phyloP scores from a whole-genome alignment of 2,797 vertebrate species.

The Crocidura indochinensis region DNA sequence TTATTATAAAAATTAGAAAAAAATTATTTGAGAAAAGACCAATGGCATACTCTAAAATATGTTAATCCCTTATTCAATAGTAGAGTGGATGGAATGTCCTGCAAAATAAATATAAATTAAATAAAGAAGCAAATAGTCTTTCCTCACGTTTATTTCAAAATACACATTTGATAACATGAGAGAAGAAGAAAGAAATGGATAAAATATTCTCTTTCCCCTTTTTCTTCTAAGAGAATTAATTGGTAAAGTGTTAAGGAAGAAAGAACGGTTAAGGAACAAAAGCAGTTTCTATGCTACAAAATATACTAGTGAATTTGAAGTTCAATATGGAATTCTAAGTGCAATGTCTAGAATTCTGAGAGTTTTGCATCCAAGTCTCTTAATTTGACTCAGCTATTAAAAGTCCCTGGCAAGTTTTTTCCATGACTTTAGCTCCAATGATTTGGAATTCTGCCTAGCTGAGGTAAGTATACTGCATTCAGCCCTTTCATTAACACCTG shows the following conservation, averaged over 20 bases:
- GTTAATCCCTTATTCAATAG: no score
- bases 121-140: constrained; percentile 7
- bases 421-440: constrained; percentile 70
- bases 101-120: not conserved
- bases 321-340: not conserved
- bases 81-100: no score
- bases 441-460: constrained; percentile 63
- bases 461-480: constrained; percentile 48
- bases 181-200: not conserved
- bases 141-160: not conserved
- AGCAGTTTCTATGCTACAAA: not conserved
- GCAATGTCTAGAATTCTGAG: constrained; percentile 4
- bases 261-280: not conserved
- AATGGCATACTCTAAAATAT: no score
- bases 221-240: constrained; percentile 42
- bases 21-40: no score
- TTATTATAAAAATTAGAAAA: no score
- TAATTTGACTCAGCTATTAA: constrained; percentile 65
- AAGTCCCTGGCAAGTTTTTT: constrained; percentile 58
- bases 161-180: not conserved
- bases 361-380: constrained; percentile 54
- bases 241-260: not conserved
- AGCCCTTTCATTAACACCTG: constrained; percentile 33
- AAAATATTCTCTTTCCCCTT: not conserved
- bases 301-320: not conserved